phyloP scores from a whole-genome alignment of 2,113 vertebrate genomes.

The Acinonyx jubatus region DNA sequence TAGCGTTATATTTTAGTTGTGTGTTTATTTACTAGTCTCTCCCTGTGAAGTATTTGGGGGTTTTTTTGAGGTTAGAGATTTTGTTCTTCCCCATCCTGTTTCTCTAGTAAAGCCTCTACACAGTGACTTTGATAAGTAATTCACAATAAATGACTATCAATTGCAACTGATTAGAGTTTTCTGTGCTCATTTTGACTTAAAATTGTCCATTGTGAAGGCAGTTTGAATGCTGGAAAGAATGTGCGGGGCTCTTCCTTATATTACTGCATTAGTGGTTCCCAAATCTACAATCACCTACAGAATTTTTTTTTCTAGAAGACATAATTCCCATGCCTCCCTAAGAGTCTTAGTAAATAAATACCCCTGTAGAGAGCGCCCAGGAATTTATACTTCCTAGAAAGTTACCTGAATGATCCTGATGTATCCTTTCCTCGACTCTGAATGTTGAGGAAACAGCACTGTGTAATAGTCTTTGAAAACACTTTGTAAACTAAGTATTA shows the following conservation, averaged over 20 bases:
- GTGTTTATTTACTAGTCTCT: not conserved
- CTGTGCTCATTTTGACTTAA: not conserved
- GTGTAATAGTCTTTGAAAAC: not conserved
- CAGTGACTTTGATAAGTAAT: not conserved
- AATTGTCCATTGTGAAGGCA: not conserved
- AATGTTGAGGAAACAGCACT: not conserved
- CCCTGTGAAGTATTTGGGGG: not conserved
- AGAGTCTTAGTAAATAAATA: not conserved
- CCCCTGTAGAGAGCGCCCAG: not conserved
- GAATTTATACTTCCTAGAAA: not conserved
- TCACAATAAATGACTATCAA: not conserved
- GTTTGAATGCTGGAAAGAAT: not conserved
- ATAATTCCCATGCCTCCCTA: not conserved
- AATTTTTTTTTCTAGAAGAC: not conserved
- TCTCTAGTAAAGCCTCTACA: not conserved
- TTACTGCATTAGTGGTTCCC: not conserved
- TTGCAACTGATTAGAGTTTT: conserved; percentile 4
- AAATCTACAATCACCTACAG: not conserved
- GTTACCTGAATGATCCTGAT: not conserved
- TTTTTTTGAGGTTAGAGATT: not conserved
- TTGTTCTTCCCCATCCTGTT: not conserved
- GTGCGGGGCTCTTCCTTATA: not conserved
- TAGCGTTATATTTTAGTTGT: not conserved
- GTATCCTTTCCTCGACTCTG: not conserved
- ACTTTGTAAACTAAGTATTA: not conserved